Evolutionary conservation across 2,797 vertebrate genomes (phyloP), one percentile per base, ranked within the genome.

Genomic region (Xiphorhynchus erythropygius): DNA sequence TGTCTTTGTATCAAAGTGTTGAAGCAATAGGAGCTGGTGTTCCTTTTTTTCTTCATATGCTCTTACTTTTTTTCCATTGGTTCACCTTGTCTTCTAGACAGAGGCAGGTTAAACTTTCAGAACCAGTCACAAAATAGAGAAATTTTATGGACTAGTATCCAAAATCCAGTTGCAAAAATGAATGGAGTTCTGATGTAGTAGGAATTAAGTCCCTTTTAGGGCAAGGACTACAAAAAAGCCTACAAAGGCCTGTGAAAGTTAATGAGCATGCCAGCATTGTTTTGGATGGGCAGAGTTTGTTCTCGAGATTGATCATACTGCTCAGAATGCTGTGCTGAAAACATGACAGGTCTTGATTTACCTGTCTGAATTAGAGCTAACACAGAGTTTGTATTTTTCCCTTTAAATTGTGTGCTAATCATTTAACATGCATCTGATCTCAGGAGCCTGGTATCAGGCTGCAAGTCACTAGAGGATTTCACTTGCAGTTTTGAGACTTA

Each of bases 41-140:
- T 37, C 2, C 0, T 10, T 5, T 49, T 7, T 3, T 41, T 12
- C 14, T 22, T 56, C 16, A 17, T 9, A 22, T 8, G 27, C 28
- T 52, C 7, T 65, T 5, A 4, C 6, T 81, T 39, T 39, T 82
- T 50, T 67, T 71, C 9, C 0, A 5, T 16, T 65, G 46, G 25
- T 19, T 90, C 37, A 32, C 60, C 8, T 78, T 85, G 11, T 7
- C n/a, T 77, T 90, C 69, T 53, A 30, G 69, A 25, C 18, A 84
- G 32, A 84, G 21, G 1, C 30, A 52, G 18, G 33, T 81, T 86
- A 76, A 90, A 53, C 22, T 86, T 78, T 27, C 14, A 42, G 27
- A 68, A 57, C 23, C 10, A 81, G 6, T 68, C 18, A 49, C 17
- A 53, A 71, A 64, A 65, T 3, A 33, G 18, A 88, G 39, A 11